Conservation (phyloP, 1,140 invertebrate genomes). For the Drosophila virilis region DNA sequence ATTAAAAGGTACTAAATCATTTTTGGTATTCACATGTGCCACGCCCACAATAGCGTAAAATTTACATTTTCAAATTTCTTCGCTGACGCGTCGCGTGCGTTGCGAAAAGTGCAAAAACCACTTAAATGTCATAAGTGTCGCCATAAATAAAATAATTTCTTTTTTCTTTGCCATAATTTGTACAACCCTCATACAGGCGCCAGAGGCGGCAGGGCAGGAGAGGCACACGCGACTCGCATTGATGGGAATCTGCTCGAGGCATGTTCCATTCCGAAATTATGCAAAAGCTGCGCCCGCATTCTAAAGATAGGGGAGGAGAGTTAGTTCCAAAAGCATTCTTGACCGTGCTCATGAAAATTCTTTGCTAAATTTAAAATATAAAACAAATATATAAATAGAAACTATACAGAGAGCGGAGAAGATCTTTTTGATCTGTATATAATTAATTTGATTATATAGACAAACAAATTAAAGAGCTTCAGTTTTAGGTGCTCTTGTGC, state of each 20-base stretch:
- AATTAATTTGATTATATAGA: too few species aligned
- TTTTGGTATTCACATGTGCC: slow-evolving; percentile 40
- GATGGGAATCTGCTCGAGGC: slow-evolving; percentile 65
- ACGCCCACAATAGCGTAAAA: slow-evolving; percentile 33
- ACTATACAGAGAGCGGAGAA: too few species aligned
- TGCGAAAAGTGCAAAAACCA: slow-evolving; percentile 76
- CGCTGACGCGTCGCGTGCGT: slow-evolving; percentile 48
- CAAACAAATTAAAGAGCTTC: too few species aligned
- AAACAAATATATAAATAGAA: background rate
- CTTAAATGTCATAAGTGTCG: slow-evolving; percentile 72
- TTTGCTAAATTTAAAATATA: background rate
- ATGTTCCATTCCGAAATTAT: slow-evolving; percentile 42
- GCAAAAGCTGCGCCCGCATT: slow-evolving; percentile 65
- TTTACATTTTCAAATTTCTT: slow-evolving; percentile 49
- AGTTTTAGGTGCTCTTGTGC: too few species aligned
- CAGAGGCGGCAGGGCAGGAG: background rate
- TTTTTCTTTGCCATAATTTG: slow-evolving; percentile 28
- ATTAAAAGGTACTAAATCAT: slow-evolving; percentile 77
- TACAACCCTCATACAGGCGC: slow-evolving; percentile 48
- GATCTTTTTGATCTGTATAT: too few species aligned
- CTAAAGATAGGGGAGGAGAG: background rate
- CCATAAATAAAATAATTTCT: slow-evolving; percentile 70
- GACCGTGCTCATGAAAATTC: too few species aligned
- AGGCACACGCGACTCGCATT: slow-evolving; percentile 38
- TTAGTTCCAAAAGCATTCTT: background rate